Evolutionary conservation across 2,888 invertebrate species (phyloP), one percentile per base, ranked within the genome.

Genomic region (Mantis religiosa): DNA sequence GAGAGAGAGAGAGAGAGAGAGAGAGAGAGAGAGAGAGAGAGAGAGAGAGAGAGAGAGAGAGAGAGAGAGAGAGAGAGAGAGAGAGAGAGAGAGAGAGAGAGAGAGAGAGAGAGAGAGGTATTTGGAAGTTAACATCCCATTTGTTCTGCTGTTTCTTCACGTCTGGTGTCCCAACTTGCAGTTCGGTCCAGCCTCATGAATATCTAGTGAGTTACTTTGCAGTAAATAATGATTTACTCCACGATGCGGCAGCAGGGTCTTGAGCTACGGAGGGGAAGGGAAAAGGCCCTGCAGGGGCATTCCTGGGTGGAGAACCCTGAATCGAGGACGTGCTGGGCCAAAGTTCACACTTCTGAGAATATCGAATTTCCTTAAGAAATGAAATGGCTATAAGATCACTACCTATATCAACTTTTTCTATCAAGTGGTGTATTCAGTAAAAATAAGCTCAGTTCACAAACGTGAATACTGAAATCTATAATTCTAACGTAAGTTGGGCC

Each of bases 151-250:
- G 54, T 71, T 71, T 71, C 54, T 71, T 71, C 54, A 25, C 54
- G 54, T 25, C 25, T 20, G 54, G 20, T 34, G 85, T 41, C 47
- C 27, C 27, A 85, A 8, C 85, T 8, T 41, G 27, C 27, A 41
- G 85, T 47, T 41, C 41, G 85, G 41, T 34, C 85, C 41, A 85
- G 27, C n/a, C 85, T 85, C 85, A 85, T 85, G 85, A 85, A 85
- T 85, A 85, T 85, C 85, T 85, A 85, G 85, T 85, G 85, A 85
- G 85, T 34, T 85, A 85, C 85, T 85, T 85, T 85, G 85, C 85
- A 85, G 85, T 85, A 85, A 85, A 85, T 85, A 85, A 85, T 85
- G 85, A 85, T 85, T 85, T 85, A 85, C 41, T 85, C 85, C 41
- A 34, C 85, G 85, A 41, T 47, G 25, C 85, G 20, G 20, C 41